Evolutionary conservation across 2,888 invertebrate species (phyloP).

Genomic region (Epirrhoe alternata): DNA sequence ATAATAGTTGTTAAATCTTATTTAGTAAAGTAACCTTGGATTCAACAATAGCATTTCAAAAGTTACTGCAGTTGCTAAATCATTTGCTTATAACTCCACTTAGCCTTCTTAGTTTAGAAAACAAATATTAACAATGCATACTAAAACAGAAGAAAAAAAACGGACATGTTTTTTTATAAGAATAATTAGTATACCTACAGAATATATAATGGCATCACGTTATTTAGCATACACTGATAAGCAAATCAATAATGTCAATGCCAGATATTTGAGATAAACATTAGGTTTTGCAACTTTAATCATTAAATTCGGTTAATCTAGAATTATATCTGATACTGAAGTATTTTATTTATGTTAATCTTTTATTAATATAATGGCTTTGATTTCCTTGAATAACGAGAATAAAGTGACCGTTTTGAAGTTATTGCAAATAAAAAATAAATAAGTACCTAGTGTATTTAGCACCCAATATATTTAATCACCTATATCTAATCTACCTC

Average conservation of each 20-base stretch:
- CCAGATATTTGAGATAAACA: background rate
- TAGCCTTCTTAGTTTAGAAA: conserved; percentile 18
- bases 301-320: background rate
- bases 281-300: background rate
- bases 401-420: background rate
- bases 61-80: conserved; percentile 36
- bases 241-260: background rate
- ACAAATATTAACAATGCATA: background rate
- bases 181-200: background rate
- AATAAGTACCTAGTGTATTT: background rate
- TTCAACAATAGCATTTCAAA: conserved; percentile 56
- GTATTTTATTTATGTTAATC: too few species aligned
- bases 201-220: background rate
- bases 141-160: too few species aligned
- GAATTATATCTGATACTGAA: background rate
- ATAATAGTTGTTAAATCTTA: conserved; percentile 42
- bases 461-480: too few species aligned
- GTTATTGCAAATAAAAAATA: background rate
- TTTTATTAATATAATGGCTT: background rate
- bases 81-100: conserved; percentile 18
- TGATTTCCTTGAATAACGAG: too few species aligned
- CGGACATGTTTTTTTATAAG: background rate
- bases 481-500: too few species aligned
- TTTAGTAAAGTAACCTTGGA: conserved; percentile 49
- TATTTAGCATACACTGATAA: background rate